A percentile compares a stretch with the other conserved stretches of the same genome.
Conservation (phyloP, 2,797 vertebrate species). For the Rhabdomys pumilio region DNA sequence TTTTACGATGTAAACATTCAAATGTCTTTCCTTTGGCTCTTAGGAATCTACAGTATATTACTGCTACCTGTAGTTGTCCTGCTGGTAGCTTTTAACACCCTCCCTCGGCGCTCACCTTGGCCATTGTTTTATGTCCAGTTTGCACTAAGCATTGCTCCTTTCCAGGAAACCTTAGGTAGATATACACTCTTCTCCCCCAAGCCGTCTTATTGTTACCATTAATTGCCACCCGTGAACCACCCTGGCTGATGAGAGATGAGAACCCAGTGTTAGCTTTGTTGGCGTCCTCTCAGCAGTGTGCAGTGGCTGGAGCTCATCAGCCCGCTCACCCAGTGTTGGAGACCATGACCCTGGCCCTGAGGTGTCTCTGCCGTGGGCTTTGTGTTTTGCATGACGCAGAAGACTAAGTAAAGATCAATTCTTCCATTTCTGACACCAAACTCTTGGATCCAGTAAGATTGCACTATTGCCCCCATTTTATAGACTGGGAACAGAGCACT, state of each 20-base stretch:
- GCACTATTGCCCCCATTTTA: not conserved
- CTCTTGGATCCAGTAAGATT: conserved; percentile 29
- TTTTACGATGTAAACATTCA: not conserved
- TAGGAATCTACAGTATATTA: not conserved
- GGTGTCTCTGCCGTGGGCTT: not conserved
- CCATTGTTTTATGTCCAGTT: conserved; percentile 38
- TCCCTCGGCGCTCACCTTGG: conserved; percentile 21
- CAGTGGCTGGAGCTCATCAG: not conserved
- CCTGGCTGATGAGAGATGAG: conserved; percentile 78
- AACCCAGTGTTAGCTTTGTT: conserved; percentile 47
- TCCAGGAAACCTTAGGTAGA: conserved; percentile 74
- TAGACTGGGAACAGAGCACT: conserved; percentile 35
- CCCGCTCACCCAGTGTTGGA: not conserved
- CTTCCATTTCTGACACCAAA: not conserved
- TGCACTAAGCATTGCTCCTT: conserved; percentile 69
- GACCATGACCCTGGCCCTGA: conserved; percentile 76
- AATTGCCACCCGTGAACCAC: conserved; percentile 77
- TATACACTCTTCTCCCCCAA: conserved; percentile 75
- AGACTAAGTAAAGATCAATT: not conserved
- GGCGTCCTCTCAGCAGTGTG: conserved; percentile 66
- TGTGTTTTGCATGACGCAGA: conserved; percentile 29
- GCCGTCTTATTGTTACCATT: conserved; percentile 71
- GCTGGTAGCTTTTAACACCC: not conserved
- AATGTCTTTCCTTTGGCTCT: not conserved
- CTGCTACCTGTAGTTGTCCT: not conserved